phyloP scores from a whole-genome alignment of 2,113 vertebrate species.

The Paratilapia polleni region DNA sequence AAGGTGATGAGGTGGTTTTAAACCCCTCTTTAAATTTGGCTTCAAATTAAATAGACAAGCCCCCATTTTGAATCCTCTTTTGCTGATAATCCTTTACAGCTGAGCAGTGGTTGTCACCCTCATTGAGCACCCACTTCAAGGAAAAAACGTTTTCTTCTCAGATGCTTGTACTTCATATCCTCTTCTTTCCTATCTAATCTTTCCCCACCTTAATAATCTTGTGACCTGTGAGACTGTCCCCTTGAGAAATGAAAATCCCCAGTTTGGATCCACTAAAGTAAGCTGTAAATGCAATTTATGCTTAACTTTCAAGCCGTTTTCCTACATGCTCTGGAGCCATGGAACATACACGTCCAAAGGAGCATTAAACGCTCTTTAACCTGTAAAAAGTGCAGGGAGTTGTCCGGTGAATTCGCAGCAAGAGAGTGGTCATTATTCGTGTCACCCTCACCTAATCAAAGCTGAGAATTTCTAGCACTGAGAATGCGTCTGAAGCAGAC shows the following conservation, averaged over 20 bases:
- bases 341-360: not conserved
- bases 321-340: not conserved
- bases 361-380: not conserved
- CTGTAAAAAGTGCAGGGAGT: not conserved
- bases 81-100: slow-evolving; percentile 4
- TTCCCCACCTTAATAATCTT: not conserved
- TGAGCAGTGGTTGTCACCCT: slow-evolving; percentile 7
- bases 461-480: not conserved
- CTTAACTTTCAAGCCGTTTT: not conserved
- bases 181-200: not conserved
- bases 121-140: not conserved
- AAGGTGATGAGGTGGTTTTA: not conserved
- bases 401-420: not conserved
- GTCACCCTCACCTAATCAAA: slow-evolving; percentile 1
- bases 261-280: not conserved
- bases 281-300: not conserved
- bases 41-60: not conserved
- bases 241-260: not conserved
- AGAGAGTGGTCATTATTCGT: not conserved
- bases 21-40: not conserved
- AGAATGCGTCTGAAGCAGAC: not conserved
- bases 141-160: not conserved
- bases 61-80: not conserved
- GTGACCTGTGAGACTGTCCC: not conserved
- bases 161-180: not conserved